phyloP scores from a whole-genome alignment of 2,888 invertebrate species.

The Orthosia gracilis region DNA sequence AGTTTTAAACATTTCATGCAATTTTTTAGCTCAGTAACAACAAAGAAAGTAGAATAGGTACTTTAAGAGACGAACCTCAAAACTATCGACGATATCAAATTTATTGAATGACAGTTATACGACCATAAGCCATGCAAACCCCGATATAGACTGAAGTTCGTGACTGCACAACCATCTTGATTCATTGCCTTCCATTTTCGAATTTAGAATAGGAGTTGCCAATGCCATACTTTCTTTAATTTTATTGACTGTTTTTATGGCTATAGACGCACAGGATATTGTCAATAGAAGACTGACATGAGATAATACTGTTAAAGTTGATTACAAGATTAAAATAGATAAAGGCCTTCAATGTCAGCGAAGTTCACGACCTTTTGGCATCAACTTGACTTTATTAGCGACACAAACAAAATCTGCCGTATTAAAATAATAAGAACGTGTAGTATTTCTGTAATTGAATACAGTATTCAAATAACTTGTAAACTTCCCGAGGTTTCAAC shows the following conservation, averaged over 20 bases:
- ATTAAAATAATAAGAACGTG: not conserved
- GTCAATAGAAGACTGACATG: conserved; percentile 3
- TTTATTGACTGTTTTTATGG: conserved; percentile 53
- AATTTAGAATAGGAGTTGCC: conserved; percentile 50
- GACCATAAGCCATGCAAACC: conserved; percentile 57
- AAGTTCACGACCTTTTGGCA: conserved; percentile 48
- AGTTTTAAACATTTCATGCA: not conserved
- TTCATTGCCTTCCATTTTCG: conserved; percentile 41
- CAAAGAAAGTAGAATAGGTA: conserved; percentile 1
- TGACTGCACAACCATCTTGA: conserved; percentile 56
- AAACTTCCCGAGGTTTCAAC: conserved; percentile 33
- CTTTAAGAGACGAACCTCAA: conserved; percentile 19
- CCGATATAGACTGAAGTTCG: conserved; percentile 56
- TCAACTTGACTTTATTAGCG: not conserved
- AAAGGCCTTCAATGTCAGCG: conserved; percentile 14
- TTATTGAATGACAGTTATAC: conserved; percentile 52
- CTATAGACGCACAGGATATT: not conserved
- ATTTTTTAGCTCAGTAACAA: not conserved
- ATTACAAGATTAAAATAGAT: conserved; percentile 11
- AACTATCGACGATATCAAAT: conserved; percentile 33
- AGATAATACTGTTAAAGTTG: not conserved
- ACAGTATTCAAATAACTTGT: conserved; percentile 34
- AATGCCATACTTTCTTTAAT: conserved; percentile 42
- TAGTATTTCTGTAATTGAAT: conserved; percentile 23
- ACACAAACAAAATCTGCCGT: not conserved